Base-by-base conservation (phyloP, 1,140 invertebrate genomes). In the Drosophila simulans region DNA sequence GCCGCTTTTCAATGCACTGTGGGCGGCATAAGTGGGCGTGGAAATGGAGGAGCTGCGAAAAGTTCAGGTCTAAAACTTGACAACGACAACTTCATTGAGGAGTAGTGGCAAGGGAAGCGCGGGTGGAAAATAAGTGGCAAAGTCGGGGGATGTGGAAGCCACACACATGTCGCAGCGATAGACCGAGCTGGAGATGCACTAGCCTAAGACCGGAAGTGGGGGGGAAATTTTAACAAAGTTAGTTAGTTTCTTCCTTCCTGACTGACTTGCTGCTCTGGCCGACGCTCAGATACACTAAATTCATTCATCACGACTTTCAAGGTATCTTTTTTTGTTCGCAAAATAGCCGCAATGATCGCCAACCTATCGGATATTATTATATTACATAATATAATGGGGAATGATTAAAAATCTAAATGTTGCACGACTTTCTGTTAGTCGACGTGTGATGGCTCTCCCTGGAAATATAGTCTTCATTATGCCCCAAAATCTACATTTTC, bases 51-150 rank as follows among this genome's bases (percentile, higher is more conserved):
- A 39, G 73, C 77, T 54, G 63, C 69, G 75, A 72, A 86, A 86
- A 86, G 83, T 86, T 88, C 84, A 88, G 75, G 83, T 84, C 83
- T 88, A 71, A 88, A 86, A 86, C 83, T 86, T 86, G 83, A 70
- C 66, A 77, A 79, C 83, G 83, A 88, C 83, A 82, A 86, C 83
- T 86, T 86, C 79, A 88, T 86, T 82, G 79, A 81, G 69, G 46
- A 70, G 42, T 55, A 70, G 42, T 46, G 69, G 64, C 69, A 22
- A 22, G 27, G 27, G 7, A 66, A 69, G 35, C 22, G 72, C 42
- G 37, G 57, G 46, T 25, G 12, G 11, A 78, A 63, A 77, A 58
- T 43, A 60, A 48, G 37, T n/a, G 25, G 10, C 11, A 42, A 20
- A 34, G 27, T 2, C 17, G 5, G 2, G 10, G 13, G 1, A 25